Evolutionary conservation across 1,140 invertebrate genomes (phyloP).

Genomic region (Stegodyphus mimosarum): DNA sequence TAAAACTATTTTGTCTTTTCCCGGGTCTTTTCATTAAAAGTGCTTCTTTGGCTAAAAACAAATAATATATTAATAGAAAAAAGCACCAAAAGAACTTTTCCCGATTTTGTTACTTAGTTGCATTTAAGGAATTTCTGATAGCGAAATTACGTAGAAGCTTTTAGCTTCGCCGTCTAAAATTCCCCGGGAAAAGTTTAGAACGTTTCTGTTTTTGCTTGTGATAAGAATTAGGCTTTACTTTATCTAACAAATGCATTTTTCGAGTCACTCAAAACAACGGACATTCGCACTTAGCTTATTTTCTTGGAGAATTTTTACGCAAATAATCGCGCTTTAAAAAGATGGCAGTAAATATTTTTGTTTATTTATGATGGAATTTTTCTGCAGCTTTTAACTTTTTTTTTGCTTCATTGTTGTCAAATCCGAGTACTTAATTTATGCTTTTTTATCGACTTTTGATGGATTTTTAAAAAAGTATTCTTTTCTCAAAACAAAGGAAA

Average conservation of each 20-base stretch:
- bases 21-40: constrained; percentile 46
- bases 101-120: constrained; percentile 46
- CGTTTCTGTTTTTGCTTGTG: neutral
- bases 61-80: constrained; percentile 49
- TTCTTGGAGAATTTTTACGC: neutral
- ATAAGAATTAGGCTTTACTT: constrained; percentile 53
- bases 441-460: no score
- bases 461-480: no score
- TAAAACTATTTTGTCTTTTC: constrained; percentile 14
- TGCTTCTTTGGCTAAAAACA: constrained; percentile 20
- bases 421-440: no score
- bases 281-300: neutral
- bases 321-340: neutral
- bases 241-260: constrained; percentile 17
- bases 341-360: no score
- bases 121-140: constrained; percentile 37
- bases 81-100: constrained; percentile 20
- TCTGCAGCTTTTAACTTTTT: no score
- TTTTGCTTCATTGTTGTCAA: no score
- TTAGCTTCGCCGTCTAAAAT: neutral
- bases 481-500: no score
- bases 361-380: no score
- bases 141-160: constrained; percentile 47
- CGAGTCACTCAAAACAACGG: neutral
- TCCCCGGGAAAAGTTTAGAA: neutral